Base-by-base conservation (phyloP, 2,113 vertebrate species). In the Ictalurus punctatus region DNA sequence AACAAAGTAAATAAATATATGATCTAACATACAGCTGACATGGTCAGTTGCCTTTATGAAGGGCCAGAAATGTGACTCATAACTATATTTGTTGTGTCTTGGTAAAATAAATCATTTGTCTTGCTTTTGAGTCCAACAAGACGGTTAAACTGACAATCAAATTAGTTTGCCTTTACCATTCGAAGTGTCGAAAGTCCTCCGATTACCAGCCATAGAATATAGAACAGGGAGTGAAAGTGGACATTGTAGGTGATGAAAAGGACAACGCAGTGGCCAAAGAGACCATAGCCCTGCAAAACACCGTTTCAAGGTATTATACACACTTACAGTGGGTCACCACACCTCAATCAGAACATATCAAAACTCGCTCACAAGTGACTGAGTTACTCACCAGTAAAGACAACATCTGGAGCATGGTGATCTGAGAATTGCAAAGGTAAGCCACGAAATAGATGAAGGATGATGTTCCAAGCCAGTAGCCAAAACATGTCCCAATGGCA, bases 371-470 rank as follows among this genome's bases (percentile, higher is more conserved):
- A 16, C 40, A 56, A 40, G 67, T 23, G n/a, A 65, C n/a, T 0
- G 17, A 12, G 14, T 52, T 58, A 88, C 89, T 90, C 25, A 91
- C 90, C 27, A 91, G 83, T 74, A 91, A 94, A 7, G 98, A 99
- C 82, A 99, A 93, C 96, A 95, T 99, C 96, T 99, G 98, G 80
- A 99, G 96, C 98, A 99, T 98, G 0, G 98, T 99, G 94, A 99
- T 98, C 91, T 99, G 98, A 89, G 98, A 96, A 0, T 99, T 99
- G 92, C 98, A 97, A 90, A 99, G 94, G 92, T 99, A 99, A 0
- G 98, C 97, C 91, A 99, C 94, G 95, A 99, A 99, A 92, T 98
- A 99, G 93, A 99, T 95, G 91, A 99, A 97, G 58, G 98, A 98
- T 0, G 98, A 99, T 58, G 99, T 96, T 0, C 98, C 97, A 54